Evolutionary conservation across 2,797 vertebrate species (phyloP), one percentile per base, ranked within the genome.

Genomic region (Melanotaenia parkinsoni): DNA sequence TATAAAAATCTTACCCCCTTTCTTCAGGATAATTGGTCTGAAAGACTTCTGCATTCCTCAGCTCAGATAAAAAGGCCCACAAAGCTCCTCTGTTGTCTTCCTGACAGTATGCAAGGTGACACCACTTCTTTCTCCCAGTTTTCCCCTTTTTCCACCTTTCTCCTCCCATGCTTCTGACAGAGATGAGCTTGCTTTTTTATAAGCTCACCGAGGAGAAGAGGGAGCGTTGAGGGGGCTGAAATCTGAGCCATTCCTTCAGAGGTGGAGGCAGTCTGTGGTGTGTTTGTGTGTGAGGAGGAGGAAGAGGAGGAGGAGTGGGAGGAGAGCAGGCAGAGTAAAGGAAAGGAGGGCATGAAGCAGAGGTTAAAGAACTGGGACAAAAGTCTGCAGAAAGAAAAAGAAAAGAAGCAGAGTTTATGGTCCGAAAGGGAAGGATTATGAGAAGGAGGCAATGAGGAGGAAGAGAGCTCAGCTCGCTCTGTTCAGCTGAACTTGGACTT

Each of bases 81-180:
- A 76, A 69, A 69, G 73, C 67, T 61, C 45, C 18, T 61, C 38
- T 80, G 62, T 74, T 60, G 67, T 78, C 8, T 73, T 70, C 68
- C 77, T 59, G 76, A 71, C 64, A 8, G 54, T 13, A 32, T 79
- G 88, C 72, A 91, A 91, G 85, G 58, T 79, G 82, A 91, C 84
- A 81, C 90, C 47, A 3, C 63, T 77, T 28, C 62, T 64, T 68
- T 70, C 78, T 73, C 62, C 70, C 66, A 13, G 16, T 53, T 45
- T 74, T 16, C 74, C 76, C 78, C 81, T 53, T 59, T 45, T 74
- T 18, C 74, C 76, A 80, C 81, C 72, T 79, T 77, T 71, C 78
- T 80, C 79, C 81, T 63, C 78, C 76, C 62, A 38, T 20, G 30
- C 30, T 30, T 30, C 30, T 30, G 62, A 71, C 38, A 8, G 70